Evolutionary conservation across 2,113 vertebrate genomes (phyloP).

Genomic region (Cephalopholis sonnerati): DNA sequence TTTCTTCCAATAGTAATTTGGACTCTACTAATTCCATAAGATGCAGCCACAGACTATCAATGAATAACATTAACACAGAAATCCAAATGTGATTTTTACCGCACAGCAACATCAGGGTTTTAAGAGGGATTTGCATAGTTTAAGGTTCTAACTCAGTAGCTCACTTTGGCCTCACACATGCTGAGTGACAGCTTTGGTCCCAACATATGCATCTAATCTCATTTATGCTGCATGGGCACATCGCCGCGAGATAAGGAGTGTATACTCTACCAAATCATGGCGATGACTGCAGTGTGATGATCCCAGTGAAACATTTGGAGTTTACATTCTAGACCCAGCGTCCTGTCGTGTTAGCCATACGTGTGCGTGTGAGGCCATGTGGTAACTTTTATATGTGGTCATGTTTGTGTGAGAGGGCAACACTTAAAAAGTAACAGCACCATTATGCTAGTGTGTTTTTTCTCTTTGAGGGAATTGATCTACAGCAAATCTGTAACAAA

Average conservation of each 20-base stretch:
- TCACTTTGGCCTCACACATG: slow-evolving; percentile 25
- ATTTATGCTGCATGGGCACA: slow-evolving; percentile 58
- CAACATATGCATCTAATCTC: slow-evolving; percentile 60
- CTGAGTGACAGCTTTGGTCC: slow-evolving; percentile 38
- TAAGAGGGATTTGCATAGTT: slow-evolving; percentile 69
- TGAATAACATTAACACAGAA: slow-evolving; percentile 51
- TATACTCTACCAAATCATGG: slow-evolving; percentile 1
- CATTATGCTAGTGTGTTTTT: background rate
- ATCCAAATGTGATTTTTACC: slow-evolving; percentile 42
- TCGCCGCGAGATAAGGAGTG: slow-evolving; percentile 40
- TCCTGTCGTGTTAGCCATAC: background rate
- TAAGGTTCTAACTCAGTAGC: slow-evolving; percentile 51
- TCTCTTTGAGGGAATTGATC: slow-evolving; percentile 11
- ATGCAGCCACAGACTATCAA: slow-evolving; percentile 14
- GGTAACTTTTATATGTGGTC: background rate
- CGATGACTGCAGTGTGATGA: slow-evolving; percentile 20
- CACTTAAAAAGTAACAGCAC: background rate
- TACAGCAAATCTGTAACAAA: slow-evolving; percentile 34
- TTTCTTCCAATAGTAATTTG: background rate
- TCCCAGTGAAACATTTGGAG: slow-evolving; percentile 10
- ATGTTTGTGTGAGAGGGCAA: slow-evolving; percentile 2
- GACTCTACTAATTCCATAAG: slow-evolving; percentile 27
- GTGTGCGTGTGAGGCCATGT: background rate
- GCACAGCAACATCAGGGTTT: slow-evolving; percentile 41
- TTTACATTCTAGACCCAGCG: slow-evolving; percentile 6